Conservation (phyloP, 2,888 invertebrate species). For the Monochamus alternatus region DNA sequence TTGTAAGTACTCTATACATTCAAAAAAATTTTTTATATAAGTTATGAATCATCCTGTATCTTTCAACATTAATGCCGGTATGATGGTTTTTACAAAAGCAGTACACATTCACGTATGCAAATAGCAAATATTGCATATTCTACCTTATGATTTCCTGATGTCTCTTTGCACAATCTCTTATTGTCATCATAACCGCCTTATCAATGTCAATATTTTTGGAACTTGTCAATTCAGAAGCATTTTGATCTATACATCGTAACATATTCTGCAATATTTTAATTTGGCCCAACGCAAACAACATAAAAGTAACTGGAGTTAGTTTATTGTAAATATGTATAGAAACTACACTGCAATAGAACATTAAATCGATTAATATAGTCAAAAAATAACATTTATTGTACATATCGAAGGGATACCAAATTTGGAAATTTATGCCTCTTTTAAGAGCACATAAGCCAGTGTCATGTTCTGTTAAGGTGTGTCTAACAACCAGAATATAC, state of each 20-base stretch:
- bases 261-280: constrained; percentile 43
- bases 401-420: constrained; percentile 44
- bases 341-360: constrained; percentile 33
- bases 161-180: constrained; percentile 32
- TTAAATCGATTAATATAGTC: constrained; percentile 26
- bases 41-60: too few relatives aligned
- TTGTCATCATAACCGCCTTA: constrained; percentile 30
- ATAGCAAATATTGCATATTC: too few relatives aligned
- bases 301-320: constrained; percentile 39
- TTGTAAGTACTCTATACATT: too few relatives aligned
- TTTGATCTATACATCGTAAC: constrained; percentile 31
- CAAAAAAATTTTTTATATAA: too few relatives aligned
- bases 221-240: constrained; percentile 4
- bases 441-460: constrained; percentile 28
- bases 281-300: constrained; percentile 43
- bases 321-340: constrained; percentile 39
- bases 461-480: constrained; percentile 17
- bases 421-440: constrained; percentile 36
- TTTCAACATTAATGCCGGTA: too few relatives aligned
- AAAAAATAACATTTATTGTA: constrained; percentile 37
- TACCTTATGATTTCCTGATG: constrained; percentile 41
- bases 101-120: too few relatives aligned
- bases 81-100: too few relatives aligned
- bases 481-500: constrained; percentile 35
- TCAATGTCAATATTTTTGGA: constrained; percentile 15